Conservation (phyloP, 2,797 vertebrate species). For the Sebastes wilsoni region DNA sequence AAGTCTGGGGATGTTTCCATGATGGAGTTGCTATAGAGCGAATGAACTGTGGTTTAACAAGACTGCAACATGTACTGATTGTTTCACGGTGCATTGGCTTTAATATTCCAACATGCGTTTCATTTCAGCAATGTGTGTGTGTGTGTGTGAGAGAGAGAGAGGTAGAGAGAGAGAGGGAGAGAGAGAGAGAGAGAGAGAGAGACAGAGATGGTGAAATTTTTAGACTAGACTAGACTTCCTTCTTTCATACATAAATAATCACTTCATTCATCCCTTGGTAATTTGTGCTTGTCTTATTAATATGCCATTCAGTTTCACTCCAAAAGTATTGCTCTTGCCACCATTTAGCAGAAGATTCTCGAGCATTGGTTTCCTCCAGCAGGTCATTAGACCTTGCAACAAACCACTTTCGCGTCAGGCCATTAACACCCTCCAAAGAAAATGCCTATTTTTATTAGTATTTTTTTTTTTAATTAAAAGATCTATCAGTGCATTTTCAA, state of each 20-base stretch:
- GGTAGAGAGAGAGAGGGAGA: neutral
- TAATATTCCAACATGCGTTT: conserved; percentile 63
- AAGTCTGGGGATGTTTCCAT: conserved; percentile 42
- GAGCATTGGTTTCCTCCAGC: neutral
- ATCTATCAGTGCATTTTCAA: neutral
- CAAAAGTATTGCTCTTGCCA: neutral
- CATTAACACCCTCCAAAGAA: conserved; percentile 8
- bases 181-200: neutral
- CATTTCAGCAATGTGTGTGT: conserved; percentile 29
- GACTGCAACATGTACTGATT: conserved; percentile 51
- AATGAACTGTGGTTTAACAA: conserved; percentile 66
- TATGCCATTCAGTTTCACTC: conserved; percentile 3
- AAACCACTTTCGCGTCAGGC: conserved; percentile 3
- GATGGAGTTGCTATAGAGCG: conserved; percentile 38
- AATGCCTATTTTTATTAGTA: neutral
- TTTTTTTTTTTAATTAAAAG: neutral
- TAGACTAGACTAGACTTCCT: neutral
- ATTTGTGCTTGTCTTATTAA: conserved; percentile 1
- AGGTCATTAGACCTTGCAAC: conserved; percentile 17
- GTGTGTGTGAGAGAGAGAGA: neutral
- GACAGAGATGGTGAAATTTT: neutral
- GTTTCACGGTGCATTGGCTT: conserved; percentile 74
- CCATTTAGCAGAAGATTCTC: neutral
- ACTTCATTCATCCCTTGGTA: neutral
- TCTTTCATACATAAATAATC: neutral